phyloP scores from a whole-genome alignment of 2,797 vertebrate genomes.

The Pogoniulus pusillus region DNA sequence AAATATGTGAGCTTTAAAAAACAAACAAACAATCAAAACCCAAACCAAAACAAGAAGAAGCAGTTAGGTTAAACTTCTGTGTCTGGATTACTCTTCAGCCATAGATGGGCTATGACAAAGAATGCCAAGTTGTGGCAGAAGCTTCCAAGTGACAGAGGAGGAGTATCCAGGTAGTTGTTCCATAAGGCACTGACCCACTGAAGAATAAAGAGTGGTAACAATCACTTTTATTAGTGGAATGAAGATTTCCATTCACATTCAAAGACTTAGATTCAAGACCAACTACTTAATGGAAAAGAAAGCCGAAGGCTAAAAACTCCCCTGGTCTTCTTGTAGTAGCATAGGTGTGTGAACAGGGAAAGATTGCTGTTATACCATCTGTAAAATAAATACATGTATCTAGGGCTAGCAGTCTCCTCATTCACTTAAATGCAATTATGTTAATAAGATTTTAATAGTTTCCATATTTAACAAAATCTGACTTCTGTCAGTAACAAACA shows the following conservation, averaged over 20 bases:
- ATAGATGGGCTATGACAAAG: neutral
- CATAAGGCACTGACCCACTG: neutral
- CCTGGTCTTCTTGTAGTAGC: neutral
- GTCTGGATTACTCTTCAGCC: neutral
- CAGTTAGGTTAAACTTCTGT: neutral
- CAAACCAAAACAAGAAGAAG: neutral
- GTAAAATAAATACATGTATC: neutral
- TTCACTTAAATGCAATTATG: neutral
- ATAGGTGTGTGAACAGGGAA: neutral
- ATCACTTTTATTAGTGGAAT: neutral
- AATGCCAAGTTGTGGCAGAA: neutral
- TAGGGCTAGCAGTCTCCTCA: neutral
- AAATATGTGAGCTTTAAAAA: neutral
- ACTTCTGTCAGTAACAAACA: constrained; percentile 19
- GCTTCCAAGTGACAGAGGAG: neutral
- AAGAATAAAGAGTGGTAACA: neutral
- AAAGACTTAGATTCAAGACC: neutral
- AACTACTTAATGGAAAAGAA: neutral
- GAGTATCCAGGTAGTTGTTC: neutral
- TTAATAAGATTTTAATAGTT: constrained; percentile 1
- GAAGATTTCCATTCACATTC: neutral
- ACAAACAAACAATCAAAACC: too few species aligned
- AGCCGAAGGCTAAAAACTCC: neutral
- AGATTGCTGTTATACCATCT: neutral
- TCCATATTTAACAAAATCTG: neutral